Evolutionary conservation across 92 coral and sea anemone genomes (phyloP), one percentile per base, ranked within the genome.

Genomic region (Hydrozoanthus gracilis): DNA sequence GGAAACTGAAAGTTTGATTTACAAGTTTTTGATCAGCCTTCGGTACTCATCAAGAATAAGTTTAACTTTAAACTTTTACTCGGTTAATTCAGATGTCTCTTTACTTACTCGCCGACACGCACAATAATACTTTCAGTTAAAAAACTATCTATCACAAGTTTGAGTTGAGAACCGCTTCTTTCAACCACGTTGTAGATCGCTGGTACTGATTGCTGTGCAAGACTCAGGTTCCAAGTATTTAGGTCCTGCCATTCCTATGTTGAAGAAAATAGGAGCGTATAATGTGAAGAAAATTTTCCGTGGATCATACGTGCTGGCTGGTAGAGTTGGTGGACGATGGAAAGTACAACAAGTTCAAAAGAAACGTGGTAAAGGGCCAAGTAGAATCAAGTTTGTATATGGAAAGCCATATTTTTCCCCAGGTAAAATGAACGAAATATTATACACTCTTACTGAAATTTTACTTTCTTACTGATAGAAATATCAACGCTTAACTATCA

Each of bases 331-430:
- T 48, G 45, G 55, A 46, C 70, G 14, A 9, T 79, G 72, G 72
- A 44, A 11, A 17, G 72, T 79, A 44, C 61, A 44, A 52, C 84
- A 79, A 60, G 73, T 61, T 14, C 84, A 79, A 48, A 79, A 62
- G 73, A 44, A 16, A 7, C 84, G 84, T n/a, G 66, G 66, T 17
- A 61, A 61, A 79, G 84, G 84, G 13, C 84, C 84, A 79, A 79
- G 84, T 20, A 65, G 4, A 17, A 56, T 61, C 35, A 27, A 79
- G 84, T 79, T 79, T 2, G 39, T 14, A 51, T 79, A 79, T 47
- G 84, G 73, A 46, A 79, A 56, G 48, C 84, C 72, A 6, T 35
- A 44, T 60, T 27, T 9, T 45, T 7, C 12, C 2, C 84, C 84
- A 62, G 79, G 79, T 75, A 75, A 51, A 4, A 20, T 16, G 56